phyloP scores from a whole-genome alignment of 2,113 vertebrate genomes.

The Crotalus helleri region DNA sequence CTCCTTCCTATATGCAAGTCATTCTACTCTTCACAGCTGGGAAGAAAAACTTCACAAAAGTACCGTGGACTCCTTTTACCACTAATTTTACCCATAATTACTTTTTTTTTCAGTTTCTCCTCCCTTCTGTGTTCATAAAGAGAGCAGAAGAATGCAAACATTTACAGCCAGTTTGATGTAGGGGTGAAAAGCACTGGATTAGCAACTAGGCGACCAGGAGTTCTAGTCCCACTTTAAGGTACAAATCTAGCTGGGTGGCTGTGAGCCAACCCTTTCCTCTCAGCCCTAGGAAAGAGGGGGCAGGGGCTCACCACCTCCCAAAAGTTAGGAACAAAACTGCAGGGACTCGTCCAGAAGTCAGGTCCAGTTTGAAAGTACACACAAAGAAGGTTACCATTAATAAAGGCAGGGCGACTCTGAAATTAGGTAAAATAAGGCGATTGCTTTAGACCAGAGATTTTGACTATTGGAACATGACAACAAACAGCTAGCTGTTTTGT shows the following conservation, averaged over 20 bases:
- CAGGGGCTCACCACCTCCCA: not conserved
- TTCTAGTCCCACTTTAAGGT: not conserved
- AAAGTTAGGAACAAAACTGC: not conserved
- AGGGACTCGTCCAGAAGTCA: not conserved
- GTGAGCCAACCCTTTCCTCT: not conserved
- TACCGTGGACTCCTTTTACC: slow-evolving; percentile 19
- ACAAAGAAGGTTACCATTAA: not conserved
- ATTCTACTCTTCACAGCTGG: slow-evolving; percentile 40
- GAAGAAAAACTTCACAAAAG: slow-evolving; percentile 50
- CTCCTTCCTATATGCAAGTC: slow-evolving; percentile 32
- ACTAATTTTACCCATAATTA: slow-evolving; percentile 30
- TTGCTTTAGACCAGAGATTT: not conserved
- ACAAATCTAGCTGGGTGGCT: not conserved
- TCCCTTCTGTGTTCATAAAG: slow-evolving; percentile 39
- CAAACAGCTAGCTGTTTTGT: not conserved
- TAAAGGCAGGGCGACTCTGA: not conserved
- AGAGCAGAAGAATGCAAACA: not conserved
- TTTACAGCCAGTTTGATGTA: not conserved
- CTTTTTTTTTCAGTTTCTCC: slow-evolving; percentile 20
- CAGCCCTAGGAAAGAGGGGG: not conserved
- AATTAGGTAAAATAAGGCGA: not conserved
- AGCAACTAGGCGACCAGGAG: not conserved
- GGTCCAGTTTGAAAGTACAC: not conserved
- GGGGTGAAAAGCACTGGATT: not conserved
- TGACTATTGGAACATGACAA: not conserved